Conservation (phyloP, 2,888 invertebrate species). For the Coelopa pilipes region DNA sequence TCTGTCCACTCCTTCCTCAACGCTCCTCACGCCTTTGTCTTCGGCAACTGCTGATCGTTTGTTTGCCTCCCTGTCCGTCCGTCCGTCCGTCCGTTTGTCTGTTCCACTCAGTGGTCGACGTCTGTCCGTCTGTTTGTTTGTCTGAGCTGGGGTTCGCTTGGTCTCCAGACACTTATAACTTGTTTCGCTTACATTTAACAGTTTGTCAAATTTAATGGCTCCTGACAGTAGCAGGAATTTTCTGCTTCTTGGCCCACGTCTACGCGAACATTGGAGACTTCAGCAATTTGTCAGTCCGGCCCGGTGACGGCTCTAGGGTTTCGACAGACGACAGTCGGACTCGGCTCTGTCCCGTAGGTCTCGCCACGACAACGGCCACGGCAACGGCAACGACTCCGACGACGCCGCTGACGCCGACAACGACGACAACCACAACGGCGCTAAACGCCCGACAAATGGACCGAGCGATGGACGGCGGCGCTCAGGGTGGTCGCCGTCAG, state of each 20-base stretch:
- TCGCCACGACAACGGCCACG: slow-evolving; percentile 3
- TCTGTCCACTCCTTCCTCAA: neutral
- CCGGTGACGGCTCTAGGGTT: slow-evolving; percentile 16
- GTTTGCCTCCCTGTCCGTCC: slow-evolving; percentile 8
- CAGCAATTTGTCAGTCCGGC: slow-evolving; percentile 34
- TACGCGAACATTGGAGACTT: slow-evolving; percentile 36
- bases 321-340: slow-evolving; percentile 8
- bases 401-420: too few species aligned
- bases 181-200: slow-evolving; percentile 25
- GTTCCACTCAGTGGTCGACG: neutral
- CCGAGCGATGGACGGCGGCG: too few species aligned
- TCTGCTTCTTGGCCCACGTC: slow-evolving; percentile 39
- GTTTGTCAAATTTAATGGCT: slow-evolving; percentile 48
- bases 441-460: slow-evolving; percentile 1
- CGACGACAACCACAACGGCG: neutral
- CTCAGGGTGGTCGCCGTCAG: too few species aligned
- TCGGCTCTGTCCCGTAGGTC: neutral
- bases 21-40: neutral
- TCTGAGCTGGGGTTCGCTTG: neutral
- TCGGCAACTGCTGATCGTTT: neutral
- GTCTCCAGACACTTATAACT: slow-evolving; percentile 17
- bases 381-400: neutral
- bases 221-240: slow-evolving; percentile 49
- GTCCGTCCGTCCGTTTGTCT: neutral
- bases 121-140: neutral